phyloP scores from a whole-genome alignment of 2,888 invertebrate species.

The Metallyticus violacea region DNA sequence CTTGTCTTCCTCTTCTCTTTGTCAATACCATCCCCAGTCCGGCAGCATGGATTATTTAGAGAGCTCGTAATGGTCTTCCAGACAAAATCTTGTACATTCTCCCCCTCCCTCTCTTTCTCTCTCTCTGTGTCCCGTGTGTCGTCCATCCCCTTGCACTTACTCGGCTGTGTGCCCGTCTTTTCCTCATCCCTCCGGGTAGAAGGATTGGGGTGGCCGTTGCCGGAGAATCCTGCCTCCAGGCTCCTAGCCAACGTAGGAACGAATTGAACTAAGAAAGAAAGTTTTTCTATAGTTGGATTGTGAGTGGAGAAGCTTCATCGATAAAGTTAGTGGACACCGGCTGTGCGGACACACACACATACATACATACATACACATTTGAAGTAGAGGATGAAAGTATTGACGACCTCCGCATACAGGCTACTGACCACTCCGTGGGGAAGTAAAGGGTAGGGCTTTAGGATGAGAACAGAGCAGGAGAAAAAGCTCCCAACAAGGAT shows the following conservation, averaged over 20 bases:
- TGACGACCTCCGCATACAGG: conserved; percentile 24
- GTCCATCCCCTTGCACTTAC: conserved; percentile 6
- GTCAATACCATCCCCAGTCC: conserved; percentile 25
- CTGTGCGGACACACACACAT: not conserved
- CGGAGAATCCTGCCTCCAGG: conserved; percentile 15
- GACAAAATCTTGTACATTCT: conserved; percentile 32
- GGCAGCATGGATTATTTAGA: conserved; percentile 34
- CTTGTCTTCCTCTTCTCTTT: conserved; percentile 30
- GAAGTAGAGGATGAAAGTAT: conserved; percentile 17
- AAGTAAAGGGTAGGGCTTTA: conserved; percentile 30
- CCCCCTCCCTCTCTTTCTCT: conserved; percentile 16
- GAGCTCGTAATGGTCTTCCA: conserved; percentile 33
- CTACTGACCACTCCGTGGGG: conserved; percentile 29
- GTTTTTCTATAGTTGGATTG: conserved; percentile 30
- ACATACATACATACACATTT: not conserved
- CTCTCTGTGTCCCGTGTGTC: not conserved
- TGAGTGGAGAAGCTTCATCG: conserved; percentile 25
- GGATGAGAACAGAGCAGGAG: conserved; percentile 35
- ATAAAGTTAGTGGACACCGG: conserved; percentile 30
- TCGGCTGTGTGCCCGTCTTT: not conserved
- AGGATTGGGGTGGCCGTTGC: not conserved
- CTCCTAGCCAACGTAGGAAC: conserved; percentile 22
- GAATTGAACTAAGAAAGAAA: conserved; percentile 29
- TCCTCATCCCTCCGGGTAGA: conserved; percentile 2
- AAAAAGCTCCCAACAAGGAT: conserved; percentile 27